These are phyloP conservation scores for Eurytoma adleriae DNA, from an alignment of 2,888 invertebrate genomes.

Conservation along the genomic window DNA sequence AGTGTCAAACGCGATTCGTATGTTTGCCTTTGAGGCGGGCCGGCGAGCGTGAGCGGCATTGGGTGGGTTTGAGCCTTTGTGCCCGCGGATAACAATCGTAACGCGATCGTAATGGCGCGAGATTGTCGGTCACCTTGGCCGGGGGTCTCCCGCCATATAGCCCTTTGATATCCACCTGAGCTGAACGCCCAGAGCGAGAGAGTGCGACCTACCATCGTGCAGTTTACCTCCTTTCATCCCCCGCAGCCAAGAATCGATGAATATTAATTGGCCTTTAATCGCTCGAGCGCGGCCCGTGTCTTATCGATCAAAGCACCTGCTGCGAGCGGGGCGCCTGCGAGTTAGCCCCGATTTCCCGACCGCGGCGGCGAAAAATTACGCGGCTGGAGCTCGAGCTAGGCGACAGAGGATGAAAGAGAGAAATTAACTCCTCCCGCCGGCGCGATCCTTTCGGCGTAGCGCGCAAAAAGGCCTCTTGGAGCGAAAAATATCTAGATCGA, in stretches of 20 bases:
- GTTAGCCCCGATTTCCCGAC: background rate
- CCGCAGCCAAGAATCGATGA: slow-evolving; percentile 42
- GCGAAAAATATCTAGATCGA: slow-evolving; percentile 39
- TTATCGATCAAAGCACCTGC: slow-evolving; percentile 36
- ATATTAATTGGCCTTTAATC: slow-evolving; percentile 56
- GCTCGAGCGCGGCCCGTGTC: slow-evolving; percentile 28
- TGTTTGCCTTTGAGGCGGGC: background rate
- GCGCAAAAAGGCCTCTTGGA: slow-evolving; percentile 28
- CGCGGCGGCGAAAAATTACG: background rate
- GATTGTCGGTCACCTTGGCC: slow-evolving; percentile 68
- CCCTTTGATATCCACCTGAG: slow-evolving; percentile 32
- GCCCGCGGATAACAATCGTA: slow-evolving; percentile 66
- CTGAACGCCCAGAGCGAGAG: background rate
- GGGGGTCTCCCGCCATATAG: slow-evolving; percentile 31
- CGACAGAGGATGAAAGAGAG: background rate
- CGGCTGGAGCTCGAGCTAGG: background rate
- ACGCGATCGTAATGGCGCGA: slow-evolving; percentile 70
- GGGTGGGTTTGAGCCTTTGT: slow-evolving; percentile 39
- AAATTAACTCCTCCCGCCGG: background rate
- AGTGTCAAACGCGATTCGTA: background rate
- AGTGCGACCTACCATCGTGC: background rate
- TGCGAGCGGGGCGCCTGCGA: background rate
- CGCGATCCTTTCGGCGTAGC: background rate
- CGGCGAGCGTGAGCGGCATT: background rate
- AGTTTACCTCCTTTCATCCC: slow-evolving; percentile 41